A percentile compares a stretch with the other conserved stretches of the same genome.
These are phyloP conservation scores for Drepana falcataria DNA, from an alignment of 2,888 invertebrate genomes.

Conservation along the genomic window DNA sequence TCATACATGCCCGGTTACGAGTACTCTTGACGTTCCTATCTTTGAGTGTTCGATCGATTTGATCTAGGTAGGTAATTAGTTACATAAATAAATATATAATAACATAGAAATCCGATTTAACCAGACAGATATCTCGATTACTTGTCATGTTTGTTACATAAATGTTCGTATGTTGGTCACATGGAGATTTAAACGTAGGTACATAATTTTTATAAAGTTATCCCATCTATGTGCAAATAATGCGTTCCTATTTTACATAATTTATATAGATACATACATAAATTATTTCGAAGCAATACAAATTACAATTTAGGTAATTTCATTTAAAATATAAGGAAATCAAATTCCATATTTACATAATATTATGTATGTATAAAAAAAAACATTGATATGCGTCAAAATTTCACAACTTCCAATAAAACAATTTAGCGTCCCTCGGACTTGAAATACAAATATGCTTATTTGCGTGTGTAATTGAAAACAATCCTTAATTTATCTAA, in stretches of 20 bases:
- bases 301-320: conserved; percentile 19
- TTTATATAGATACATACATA: conserved; percentile 7
- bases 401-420: conserved; percentile 59
- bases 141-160: conserved; percentile 8
- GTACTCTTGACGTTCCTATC: too few relatives aligned
- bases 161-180: conserved; percentile 46
- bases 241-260: conserved; percentile 23
- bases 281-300: conserved; percentile 7
- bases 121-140: neutral
- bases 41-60: too few relatives aligned
- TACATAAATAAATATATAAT: too few relatives aligned
- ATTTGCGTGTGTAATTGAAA: conserved; percentile 14
- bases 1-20: too few relatives aligned
- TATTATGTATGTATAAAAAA: conserved; percentile 20
- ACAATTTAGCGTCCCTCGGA: conserved; percentile 47
- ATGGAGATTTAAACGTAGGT: conserved; percentile 45
- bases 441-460: conserved; percentile 20
- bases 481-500: conserved; percentile 20
- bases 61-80: too few relatives aligned
- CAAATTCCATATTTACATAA: conserved; percentile 34
- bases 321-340: conserved; percentile 43
- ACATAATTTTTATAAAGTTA: conserved; percentile 34
- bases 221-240: conserved; percentile 39
- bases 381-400: conserved; percentile 60
- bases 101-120: neutral